phyloP scores from a whole-genome alignment of 2,113 vertebrate genomes.

The Pungitius pungitius region DNA sequence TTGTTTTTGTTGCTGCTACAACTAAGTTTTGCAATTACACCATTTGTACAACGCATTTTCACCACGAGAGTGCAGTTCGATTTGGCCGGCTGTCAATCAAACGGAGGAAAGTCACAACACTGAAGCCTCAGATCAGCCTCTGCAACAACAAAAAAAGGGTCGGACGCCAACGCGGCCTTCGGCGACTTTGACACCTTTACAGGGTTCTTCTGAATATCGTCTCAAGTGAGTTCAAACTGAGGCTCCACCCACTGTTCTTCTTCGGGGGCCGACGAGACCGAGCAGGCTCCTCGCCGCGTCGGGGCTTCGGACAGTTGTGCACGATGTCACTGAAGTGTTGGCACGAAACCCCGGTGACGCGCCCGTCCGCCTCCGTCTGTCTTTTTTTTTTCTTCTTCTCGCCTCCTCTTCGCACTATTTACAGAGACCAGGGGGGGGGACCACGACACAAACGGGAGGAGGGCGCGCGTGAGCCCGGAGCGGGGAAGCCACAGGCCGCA shows the following conservation, averaged over 20 bases:
- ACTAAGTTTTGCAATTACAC: slow-evolving; percentile 46
- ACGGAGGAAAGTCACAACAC: slow-evolving; percentile 10
- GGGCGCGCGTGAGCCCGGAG: slow-evolving; percentile 28
- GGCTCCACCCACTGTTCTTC: slow-evolving; percentile 40
- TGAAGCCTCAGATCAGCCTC: not conserved
- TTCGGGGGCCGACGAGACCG: slow-evolving; percentile 24
- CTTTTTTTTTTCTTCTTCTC: slow-evolving; percentile 6
- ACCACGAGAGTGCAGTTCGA: slow-evolving; percentile 12
- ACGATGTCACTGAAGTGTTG: slow-evolving; percentile 32
- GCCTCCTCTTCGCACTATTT: slow-evolving; percentile 67
- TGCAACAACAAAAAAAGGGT: slow-evolving; percentile 17
- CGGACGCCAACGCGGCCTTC: slow-evolving; percentile 1
- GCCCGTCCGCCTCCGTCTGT: slow-evolving; percentile 19
- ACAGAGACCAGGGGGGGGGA: slow-evolving; percentile 61
- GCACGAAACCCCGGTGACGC: slow-evolving; percentile 13
- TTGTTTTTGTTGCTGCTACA: slow-evolving; percentile 43
- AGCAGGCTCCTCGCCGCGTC: slow-evolving; percentile 43
- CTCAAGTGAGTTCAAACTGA: slow-evolving; percentile 13
- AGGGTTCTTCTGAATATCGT: slow-evolving; percentile 5
- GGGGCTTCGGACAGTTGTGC: slow-evolving; percentile 28
- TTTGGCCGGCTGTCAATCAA: slow-evolving; percentile 51
- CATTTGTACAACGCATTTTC: slow-evolving; percentile 55
- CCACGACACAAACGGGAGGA: slow-evolving; percentile 40
- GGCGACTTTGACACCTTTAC: not conserved
- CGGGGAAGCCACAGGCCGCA: slow-evolving; percentile 6